Evolutionary conservation across 2,888 invertebrate genomes (phyloP).

Genomic region (Cerastoderma edule): DNA sequence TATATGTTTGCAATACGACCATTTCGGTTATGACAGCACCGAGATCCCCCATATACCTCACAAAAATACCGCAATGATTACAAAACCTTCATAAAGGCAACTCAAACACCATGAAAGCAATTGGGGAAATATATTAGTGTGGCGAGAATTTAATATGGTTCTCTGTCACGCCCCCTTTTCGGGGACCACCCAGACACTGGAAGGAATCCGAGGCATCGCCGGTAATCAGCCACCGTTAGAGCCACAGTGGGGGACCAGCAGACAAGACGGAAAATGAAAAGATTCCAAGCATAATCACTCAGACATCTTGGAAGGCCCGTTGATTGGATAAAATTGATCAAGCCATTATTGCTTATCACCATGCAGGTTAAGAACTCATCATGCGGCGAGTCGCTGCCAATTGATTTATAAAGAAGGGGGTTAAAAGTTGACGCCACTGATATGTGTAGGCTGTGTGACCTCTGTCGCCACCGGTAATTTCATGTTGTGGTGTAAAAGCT

Average conservation of each 20-base stretch:
- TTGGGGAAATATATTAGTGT: too few species aligned
- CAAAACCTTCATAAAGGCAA: too few species aligned
- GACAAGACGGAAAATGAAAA: constrained; percentile 21
- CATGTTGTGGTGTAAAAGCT: too few species aligned
- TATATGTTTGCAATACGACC: too few species aligned
- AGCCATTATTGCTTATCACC: constrained; percentile 44
- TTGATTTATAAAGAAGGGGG: constrained; percentile 59
- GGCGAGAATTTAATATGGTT: constrained; percentile 10
- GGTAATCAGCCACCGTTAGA: constrained; percentile 33
- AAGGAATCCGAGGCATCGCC: constrained; percentile 22
- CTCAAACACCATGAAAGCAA: too few species aligned
- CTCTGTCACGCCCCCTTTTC: constrained; percentile 17
- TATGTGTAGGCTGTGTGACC: constrained; percentile 46
- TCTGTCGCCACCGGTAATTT: too few species aligned
- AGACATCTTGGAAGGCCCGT: constrained; percentile 20
- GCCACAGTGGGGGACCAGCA: constrained; percentile 31
- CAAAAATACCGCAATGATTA: not conserved
- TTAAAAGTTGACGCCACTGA: constrained; percentile 52
- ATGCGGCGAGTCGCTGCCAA: constrained; percentile 29
- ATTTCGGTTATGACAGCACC: too few species aligned
- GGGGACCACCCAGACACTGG: constrained; percentile 47
- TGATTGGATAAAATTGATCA: constrained; percentile 46
- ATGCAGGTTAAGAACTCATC: constrained; percentile 37
- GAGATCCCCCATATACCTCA: too few species aligned
- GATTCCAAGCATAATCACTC: constrained; percentile 22